Conservation (phyloP, 2,113 vertebrate species). For the Nansenia antarctica region DNA sequence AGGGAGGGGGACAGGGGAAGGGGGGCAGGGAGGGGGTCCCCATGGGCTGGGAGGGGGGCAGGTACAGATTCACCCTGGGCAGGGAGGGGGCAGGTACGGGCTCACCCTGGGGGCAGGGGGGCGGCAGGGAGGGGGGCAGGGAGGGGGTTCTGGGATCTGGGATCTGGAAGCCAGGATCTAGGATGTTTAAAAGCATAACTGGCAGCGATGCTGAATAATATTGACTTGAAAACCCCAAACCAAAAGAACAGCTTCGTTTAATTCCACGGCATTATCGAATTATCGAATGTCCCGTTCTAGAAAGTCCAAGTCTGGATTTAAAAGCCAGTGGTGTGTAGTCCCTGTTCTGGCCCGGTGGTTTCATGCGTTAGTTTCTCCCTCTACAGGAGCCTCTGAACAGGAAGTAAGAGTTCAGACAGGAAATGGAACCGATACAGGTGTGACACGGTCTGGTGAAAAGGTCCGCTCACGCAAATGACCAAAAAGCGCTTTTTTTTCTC, state of each 20-base stretch:
- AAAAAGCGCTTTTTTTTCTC: no score
- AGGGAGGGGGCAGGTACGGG: no score
- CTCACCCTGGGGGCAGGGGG: no score
- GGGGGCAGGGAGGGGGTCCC: no score
- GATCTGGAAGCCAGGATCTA: neutral
- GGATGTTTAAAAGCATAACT: neutral
- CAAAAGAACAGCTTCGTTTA: neutral
- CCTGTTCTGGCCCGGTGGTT: conserved; percentile 6
- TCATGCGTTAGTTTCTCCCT: conserved; percentile 30
- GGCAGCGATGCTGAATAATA: neutral
- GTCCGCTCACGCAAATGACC: no score
- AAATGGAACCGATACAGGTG: conserved; percentile 10
- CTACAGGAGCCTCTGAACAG: conserved; percentile 13
- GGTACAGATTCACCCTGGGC: no score
- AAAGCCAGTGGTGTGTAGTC: neutral
- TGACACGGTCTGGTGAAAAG: no score
- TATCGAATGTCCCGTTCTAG: neutral
- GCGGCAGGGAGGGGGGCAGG: no score
- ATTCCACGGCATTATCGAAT: neutral
- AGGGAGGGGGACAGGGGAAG: no score
- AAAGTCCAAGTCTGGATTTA: neutral
- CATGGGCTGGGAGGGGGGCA: no score
- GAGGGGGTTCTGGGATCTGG: neutral
- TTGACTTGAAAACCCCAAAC: neutral
- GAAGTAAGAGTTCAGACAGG: conserved; percentile 25